Evolutionary conservation across 2,888 invertebrate species (phyloP).

Genomic region (Caenorhabditis sulstoni): DNA sequence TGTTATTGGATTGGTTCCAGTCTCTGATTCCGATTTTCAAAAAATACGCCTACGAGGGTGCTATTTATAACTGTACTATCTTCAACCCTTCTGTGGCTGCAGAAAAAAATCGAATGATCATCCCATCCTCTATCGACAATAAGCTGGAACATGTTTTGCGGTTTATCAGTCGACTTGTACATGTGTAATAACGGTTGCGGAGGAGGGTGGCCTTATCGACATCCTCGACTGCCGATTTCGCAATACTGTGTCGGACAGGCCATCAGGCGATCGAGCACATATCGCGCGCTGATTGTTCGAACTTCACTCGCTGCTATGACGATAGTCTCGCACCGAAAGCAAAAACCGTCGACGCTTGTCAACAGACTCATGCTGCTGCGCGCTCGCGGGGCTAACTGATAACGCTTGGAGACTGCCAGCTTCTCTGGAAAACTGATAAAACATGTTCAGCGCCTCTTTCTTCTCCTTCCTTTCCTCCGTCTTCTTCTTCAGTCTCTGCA

Average conservation of each 20-base stretch:
- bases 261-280: constrained; percentile 54
- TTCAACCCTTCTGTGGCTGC: too few relatives aligned
- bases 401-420: constrained; percentile 20
- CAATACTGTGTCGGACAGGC: constrained; percentile 33
- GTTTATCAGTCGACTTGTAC: too few relatives aligned
- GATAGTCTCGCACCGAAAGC: too few relatives aligned
- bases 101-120: too few relatives aligned
- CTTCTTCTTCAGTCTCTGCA: too few relatives aligned
- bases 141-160: background rate
- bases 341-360: constrained; percentile 24
- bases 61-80: too few relatives aligned
- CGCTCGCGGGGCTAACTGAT: constrained; percentile 9
- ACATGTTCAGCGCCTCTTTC: constrained; percentile 37
- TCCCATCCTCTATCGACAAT: too few relatives aligned
- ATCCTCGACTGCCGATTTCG: constrained; percentile 19
- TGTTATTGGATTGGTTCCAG: too few relatives aligned
- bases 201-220: constrained; percentile 14
- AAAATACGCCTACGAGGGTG: too few relatives aligned
- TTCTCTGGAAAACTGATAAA: constrained; percentile 42
- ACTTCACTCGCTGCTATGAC: constrained; percentile 19
- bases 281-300: constrained; percentile 46
- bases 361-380: constrained; percentile 25
- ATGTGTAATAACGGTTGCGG: too few relatives aligned
- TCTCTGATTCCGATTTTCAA: too few relatives aligned
- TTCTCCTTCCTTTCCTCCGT: constrained; percentile 1